Evolutionary conservation across 2,888 invertebrate species (phyloP), one percentile per base, ranked within the genome.

Genomic region (Serripes groenlandicus): DNA sequence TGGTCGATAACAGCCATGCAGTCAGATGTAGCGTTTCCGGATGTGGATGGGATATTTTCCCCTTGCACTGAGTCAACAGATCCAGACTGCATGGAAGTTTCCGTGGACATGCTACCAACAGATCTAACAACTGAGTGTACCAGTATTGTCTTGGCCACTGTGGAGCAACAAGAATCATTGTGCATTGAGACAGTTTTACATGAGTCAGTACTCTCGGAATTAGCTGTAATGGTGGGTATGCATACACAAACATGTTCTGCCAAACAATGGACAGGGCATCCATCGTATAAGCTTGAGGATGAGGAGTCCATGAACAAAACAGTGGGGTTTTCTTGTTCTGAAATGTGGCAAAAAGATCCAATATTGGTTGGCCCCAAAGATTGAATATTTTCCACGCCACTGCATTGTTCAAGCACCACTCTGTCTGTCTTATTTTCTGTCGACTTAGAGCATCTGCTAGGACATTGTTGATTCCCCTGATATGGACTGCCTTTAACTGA

Each of bases 251-350:
- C 78, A 84, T 74, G n/a, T 78, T 84, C 66, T 77, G 42, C 84
- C 77, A 84, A 11, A 32, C 35, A 68, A 84, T 72, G 68, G 80
- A 75, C 75, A 81, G 80, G 60, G 84, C 84, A 81, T 84, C 80
- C 66, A 77, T 1, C 9, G 80, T 74, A 72, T 32, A 74, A 21
- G 79, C 79, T 64, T 80, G 77, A 4, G 79, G 70, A 75, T 83
- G 76, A 3, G 60, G 70, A 5, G 34, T 73, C 83, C 80, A 80
- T n/a, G n/a, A n/a, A 49, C 83, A 80, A 62, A 76, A 83, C 62
- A 83, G 62, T 18, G 42, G 32, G 7, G 78, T 73, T 26, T 83
- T 64, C 42, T 72, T 68, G 75, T 83, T 76, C 23, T 73, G 28
- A 1, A 34, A 35, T 21, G 77, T 58, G 34, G 80, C 79, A 83